Base-by-base conservation (phyloP, 37 sponge, comb jelly and placozoan species). In the Beroe forskalii region DNA sequence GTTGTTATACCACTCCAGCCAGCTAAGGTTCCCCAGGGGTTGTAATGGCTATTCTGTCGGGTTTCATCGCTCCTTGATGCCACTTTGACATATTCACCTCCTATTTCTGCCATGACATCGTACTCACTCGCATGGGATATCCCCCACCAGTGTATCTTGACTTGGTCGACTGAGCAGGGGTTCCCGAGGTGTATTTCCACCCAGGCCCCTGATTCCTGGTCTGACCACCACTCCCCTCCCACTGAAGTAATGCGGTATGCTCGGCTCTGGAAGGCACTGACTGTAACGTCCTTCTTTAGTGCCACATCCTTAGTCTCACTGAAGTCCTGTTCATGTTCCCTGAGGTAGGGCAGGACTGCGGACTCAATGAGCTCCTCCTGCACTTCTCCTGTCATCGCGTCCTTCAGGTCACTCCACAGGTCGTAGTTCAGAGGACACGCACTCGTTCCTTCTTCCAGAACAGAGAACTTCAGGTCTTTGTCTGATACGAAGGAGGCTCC, bases 281-380 rank as follows among this genome's bases (percentile, higher is more conserved):
- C 72, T 19, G 3, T 69, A 0, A 69, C 72, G 6, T 3, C 36
- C 32, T 69, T 69, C 9, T 37, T 37, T 35, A 32, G 12, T 25
- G 72, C 72, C 17, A 69, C 39, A 17, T 69, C 39, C 72, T 35
- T 69, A 69, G 32, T 69, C 39, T 69, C 72, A 32, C 36, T 30
- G 72, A 12, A 32, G 4, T 69, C 32, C 14, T 69, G 19, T 35
- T 69, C 38, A 2, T 36, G 4, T 6, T 32, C 19, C 39, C 4
- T 17, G 37, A 69, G 32, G 20, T 32, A 32, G 20, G 72, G 72
- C 37, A 27, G 27, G 6, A 69, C 17, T 69, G 38, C 32, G 12
- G 1, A 14, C 32, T 69, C 38, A 19, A 69, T 14, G 19, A 69
- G 2, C 1, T 69, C 32, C 72, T 69, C 32, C 28, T 69, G 37